Evolutionary conservation across 2,113 vertebrate species (phyloP).

Genomic region (Picathartes gymnocephalus): DNA sequence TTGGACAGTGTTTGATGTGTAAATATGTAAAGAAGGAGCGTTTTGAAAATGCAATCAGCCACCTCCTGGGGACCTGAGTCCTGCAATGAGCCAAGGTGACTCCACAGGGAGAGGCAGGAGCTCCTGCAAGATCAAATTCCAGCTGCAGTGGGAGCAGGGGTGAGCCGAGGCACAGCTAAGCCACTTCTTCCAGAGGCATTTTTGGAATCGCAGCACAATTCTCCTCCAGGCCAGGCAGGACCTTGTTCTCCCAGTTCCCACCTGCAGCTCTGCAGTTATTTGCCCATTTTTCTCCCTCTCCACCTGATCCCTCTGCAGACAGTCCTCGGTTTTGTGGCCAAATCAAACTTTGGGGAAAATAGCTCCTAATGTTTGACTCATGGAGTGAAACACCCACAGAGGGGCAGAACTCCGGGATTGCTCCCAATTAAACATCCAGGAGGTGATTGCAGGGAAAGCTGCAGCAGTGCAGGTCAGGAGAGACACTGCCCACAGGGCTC

Average conservation of each 20-base stretch:
- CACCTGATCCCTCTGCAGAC: background rate
- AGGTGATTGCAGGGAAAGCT: background rate
- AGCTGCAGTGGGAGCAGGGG: background rate
- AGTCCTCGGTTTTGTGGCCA: background rate
- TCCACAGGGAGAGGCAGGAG: background rate
- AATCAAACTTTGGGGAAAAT: background rate
- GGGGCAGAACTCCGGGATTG: background rate
- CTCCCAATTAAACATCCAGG: background rate
- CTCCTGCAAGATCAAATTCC: slow-evolving; percentile 40
- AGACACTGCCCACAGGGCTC: background rate
- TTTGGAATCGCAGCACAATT: background rate
- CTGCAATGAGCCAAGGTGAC: slow-evolving; percentile 33
- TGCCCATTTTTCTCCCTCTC: background rate
- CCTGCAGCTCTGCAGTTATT: background rate
- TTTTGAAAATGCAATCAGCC: slow-evolving; percentile 35
- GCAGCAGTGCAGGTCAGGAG: background rate
- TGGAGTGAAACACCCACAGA: background rate
- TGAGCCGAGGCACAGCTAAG: slow-evolving; percentile 23
- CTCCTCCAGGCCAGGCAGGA: background rate
- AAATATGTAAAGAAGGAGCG: slow-evolving; percentile 61
- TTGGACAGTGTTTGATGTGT: slow-evolving; percentile 62
- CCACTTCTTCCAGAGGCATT: background rate
- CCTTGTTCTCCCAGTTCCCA: background rate
- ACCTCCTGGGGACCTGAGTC: slow-evolving; percentile 28
- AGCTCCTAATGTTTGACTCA: background rate